Conservation (phyloP, 2,797 vertebrate genomes). For the Gambelia wislizenii region DNA sequence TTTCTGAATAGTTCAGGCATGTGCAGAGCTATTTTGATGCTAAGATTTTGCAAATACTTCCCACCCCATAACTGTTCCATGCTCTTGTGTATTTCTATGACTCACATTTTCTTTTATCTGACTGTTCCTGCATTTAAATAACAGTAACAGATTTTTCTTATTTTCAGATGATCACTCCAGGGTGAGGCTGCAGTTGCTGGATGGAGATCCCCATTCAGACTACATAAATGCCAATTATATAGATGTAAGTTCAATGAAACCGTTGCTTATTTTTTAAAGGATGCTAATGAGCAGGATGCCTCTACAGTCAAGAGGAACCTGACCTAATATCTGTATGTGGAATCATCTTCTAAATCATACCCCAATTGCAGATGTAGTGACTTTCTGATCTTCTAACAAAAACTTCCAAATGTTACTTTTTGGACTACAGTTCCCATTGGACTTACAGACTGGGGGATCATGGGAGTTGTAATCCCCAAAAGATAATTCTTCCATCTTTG, state of each 20-base stretch:
- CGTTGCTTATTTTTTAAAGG: background rate
- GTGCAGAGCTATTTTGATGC: background rate
- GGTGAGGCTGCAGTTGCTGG: slow-evolving; percentile 92
- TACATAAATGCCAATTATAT: slow-evolving; percentile 99
- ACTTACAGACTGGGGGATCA: too few species aligned
- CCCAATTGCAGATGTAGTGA: background rate
- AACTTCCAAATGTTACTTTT: too few species aligned
- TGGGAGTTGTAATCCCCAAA: too few species aligned
- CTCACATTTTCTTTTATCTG: background rate
- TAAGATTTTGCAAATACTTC: background rate
- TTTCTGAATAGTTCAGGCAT: background rate
- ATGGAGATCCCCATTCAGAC: slow-evolving; percentile 96
- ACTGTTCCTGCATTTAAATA: slow-evolving; percentile 45
- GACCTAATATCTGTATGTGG: background rate
- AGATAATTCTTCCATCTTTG: too few species aligned
- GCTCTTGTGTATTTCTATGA: background rate
- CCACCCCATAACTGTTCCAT: background rate
- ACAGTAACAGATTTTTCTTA: slow-evolving; percentile 60
- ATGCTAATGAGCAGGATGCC: background rate
- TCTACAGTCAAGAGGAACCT: background rate
- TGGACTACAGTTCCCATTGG: too few species aligned
- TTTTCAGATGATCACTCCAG: slow-evolving; percentile 95
- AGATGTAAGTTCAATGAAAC: slow-evolving; percentile 84
- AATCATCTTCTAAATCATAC: background rate
- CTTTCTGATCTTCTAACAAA: background rate